Evolutionary conservation across 1,140 invertebrate genomes (phyloP).

Genomic region (Neodiprion pinetum): DNA sequence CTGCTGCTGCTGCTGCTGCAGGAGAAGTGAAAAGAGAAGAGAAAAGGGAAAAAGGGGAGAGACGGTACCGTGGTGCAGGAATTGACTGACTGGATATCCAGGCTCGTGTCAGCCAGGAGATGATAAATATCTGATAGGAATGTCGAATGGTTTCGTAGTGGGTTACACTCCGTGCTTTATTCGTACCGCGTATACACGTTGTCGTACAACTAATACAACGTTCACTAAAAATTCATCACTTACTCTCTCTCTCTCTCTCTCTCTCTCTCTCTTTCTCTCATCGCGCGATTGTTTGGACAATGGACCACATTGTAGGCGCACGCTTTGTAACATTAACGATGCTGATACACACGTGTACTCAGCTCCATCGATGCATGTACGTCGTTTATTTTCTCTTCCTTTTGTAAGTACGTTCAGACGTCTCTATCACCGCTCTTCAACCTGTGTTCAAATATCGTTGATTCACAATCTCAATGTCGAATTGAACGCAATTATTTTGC

Average conservation of each 20-base stretch:
- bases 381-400: background rate
- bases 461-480: too few relatives aligned
- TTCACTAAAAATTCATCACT: too few relatives aligned
- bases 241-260: background rate
- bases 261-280: background rate
- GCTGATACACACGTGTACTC: background rate
- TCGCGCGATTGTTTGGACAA: background rate
- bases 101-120: background rate
- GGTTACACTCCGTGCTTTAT: background rate
- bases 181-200: background rate
- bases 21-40: background rate
- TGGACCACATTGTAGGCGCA: background rate
- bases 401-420: background rate
- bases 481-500: too few relatives aligned
- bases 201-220: too few relatives aligned
- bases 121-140: conserved; percentile 4
- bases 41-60: background rate
- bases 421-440: too few relatives aligned
- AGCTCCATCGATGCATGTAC: background rate
- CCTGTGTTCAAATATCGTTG: too few relatives aligned
- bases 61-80: background rate
- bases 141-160: background rate
- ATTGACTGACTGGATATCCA: too few relatives aligned
- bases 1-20: background rate
- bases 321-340: too few relatives aligned